Evolutionary conservation across 2,888 invertebrate species (phyloP).

Genomic region (Parasteatoda lunata): DNA sequence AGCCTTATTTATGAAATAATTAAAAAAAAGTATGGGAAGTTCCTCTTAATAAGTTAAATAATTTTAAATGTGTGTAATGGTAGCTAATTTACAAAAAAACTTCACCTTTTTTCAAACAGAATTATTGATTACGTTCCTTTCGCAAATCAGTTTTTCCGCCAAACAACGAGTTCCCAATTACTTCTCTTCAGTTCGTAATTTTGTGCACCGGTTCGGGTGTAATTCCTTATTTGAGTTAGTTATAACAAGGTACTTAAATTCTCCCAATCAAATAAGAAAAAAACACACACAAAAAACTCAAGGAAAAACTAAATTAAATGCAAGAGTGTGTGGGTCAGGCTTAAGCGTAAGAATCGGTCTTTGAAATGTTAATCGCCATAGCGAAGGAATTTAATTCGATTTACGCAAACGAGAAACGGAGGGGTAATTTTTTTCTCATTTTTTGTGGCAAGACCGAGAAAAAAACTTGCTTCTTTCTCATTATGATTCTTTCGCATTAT

Average conservation of each 20-base stretch:
- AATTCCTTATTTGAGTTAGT: conserved; percentile 43
- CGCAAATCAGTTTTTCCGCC: conserved; percentile 50
- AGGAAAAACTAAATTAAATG: conserved; percentile 66
- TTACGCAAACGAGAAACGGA: conserved; percentile 50
- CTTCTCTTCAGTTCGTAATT: conserved; percentile 21
- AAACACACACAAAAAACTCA: conserved; percentile 26
- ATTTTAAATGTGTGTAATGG: not conserved
- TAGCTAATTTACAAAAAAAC: not conserved
- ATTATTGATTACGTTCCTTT: conserved; percentile 11
- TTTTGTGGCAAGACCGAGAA: conserved; percentile 29
- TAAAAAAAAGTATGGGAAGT: not conserved
- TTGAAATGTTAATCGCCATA: conserved; percentile 66
- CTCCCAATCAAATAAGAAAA: conserved; percentile 29
- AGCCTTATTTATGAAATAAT: not conserved
- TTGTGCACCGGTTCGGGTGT: conserved; percentile 25
- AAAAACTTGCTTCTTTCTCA: not conserved
- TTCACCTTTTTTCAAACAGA: not conserved
- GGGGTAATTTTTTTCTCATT: conserved; percentile 39
- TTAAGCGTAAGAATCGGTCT: conserved; percentile 25
- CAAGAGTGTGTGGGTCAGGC: conserved; percentile 31
- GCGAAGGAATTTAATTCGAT: conserved; percentile 60
- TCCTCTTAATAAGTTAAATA: not conserved
- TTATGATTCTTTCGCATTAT: conserved; percentile 35
- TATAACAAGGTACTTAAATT: conserved; percentile 25
- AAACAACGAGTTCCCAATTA: not conserved